Base-by-base conservation (phyloP, 2,113 vertebrate species). In the Oryzias melastigma region DNA sequence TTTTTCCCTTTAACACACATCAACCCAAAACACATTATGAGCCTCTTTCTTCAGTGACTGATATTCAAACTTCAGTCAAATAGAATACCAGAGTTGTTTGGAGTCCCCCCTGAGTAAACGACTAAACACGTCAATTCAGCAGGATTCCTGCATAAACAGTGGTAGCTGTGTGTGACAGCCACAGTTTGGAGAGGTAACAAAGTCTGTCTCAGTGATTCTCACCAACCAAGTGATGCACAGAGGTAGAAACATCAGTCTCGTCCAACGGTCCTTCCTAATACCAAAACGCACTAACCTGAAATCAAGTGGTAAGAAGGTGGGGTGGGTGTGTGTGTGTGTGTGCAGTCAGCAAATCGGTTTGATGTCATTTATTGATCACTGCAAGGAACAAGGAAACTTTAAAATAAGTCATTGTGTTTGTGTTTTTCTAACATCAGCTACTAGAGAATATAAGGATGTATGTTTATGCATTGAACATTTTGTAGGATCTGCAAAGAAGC, bases 71-170 rank as follows among this genome's bases (percentile, higher is more conserved):
- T 5, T 27, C 25, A 27, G 25, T 27, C 25, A 27, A 27, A 27
- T 1, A 27, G 25, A 76, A 1, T 55, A 58, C 64, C 20, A 61
- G 61, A 66, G 15, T 55, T 7, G 6, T 35, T 76, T 62, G 57
- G 68, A 45, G 59, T 77, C 78, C n/a, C 44, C 62, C 75, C 80
- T 82, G 78, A 83, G 81, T 60, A 27, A 63, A 29, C 52, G 46
- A 62, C 65, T 56, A 29, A 54, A 42, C 77, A 27, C 59, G 20
- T 58, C 56, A 72, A 58, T 78, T 64, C 10, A 54, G 59, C 43
- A 55, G 54, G 42, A 27, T 14, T 48, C 47, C 46, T 24, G 80
- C 72, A 75, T 68, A 60, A 60, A 63, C 69, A 64, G 10, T 60
- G 25, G 25, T 6, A 27, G 46, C 45, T 17, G 58, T 52, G 22